Evolutionary conservation across 2,113 vertebrate genomes (phyloP), one percentile per base, ranked within the genome.

Genomic region (Helogale parvula): DNA sequence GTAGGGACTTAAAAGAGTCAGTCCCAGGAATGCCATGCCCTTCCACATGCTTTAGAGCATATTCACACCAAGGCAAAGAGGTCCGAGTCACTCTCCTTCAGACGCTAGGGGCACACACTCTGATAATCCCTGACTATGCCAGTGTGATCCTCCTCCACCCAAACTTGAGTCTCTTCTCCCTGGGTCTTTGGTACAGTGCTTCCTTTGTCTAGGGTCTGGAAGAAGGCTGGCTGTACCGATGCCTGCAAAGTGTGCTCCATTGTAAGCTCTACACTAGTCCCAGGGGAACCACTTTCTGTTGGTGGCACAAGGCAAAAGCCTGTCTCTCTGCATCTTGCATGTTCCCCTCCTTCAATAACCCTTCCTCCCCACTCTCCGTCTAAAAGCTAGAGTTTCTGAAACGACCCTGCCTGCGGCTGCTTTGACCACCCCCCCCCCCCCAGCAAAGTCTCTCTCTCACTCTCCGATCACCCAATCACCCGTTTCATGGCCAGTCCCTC

Each of bases 301-400:
- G 5, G 16, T n/a, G 11, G 14, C 23, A 88, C n/a, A 79, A n/a
- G 38, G 11, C 68, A 54, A 86, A 90, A 41, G 2, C 23, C 25
- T 47, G 10, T 54, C 47, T 69, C 15, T 21, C 3, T 5, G 4
- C 17, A 33, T 63, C 5, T 38, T 35, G 31, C 31, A 41, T 50
- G 79, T 76, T 76, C 81, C 71, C 17, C 45, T 47, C 27, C 16
- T 77, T 47, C 45, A 8, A 3, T 12, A 19, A 4, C 1, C 19
- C 0, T 84, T 47, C 16, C 21, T 81, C 29, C 31, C 33, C 33
- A 0, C 66, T 14, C 8, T 85, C 31, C 66, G 84, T 74, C 45
- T 15, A 69, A 57, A 97, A 77, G 14, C 80, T 38, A 77, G 31
- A 69, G 27, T 76, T 81, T 90, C 92, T 90, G 29, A 76, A 52